Evolutionary conservation across 2,888 invertebrate species (phyloP), one percentile per base, ranked within the genome.

Genomic region (Kryphioiulus occultus): DNA sequence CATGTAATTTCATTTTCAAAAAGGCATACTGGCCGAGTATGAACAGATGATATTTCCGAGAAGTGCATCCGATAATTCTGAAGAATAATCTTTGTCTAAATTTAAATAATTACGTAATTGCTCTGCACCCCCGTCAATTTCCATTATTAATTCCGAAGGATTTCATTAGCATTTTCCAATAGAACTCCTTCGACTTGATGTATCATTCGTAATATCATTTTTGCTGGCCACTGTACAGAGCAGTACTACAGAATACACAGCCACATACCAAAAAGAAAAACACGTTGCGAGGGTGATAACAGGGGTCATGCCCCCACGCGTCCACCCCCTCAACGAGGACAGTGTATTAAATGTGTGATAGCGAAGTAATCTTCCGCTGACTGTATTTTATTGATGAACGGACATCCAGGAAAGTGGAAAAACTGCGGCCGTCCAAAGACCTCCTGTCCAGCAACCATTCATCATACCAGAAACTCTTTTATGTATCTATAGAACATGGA

Each of bases 351-450:
- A 86, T 86, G 47, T 15, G 44, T 53, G 86, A 86, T 53, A 53
- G 86, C 86, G 44, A 86, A 86, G 86, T 86, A 86, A 86, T 86
- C 86, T 86, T 86, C 86, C 53, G 26, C 53, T 44, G 53, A 42
- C 35, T 53, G 86, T 47, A 53, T 32, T 86, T 86, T 86, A 86
- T 86, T 86, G 86, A 86, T 86, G 86, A 44, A 86, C 53, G 53
- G 86, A 53, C 86, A 47, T 47, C 86, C 32, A 47, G 39, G 85
- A 85, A 85, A 85, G 85, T 42, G 85, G 44, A 85, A 44, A 85
- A 85, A 85, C 42, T 44, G 85, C 39, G 85, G 44, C 22, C 85
- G 12, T 44, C 44, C 39, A 85, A 85, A 44, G 44, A 39, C 85
- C 44, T 85, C 39, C 42, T 42, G 85, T 85, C 44, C 85, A 85